Conservation (phyloP, 2,888 invertebrate genomes). For the Chloroclystis v-ata region DNA sequence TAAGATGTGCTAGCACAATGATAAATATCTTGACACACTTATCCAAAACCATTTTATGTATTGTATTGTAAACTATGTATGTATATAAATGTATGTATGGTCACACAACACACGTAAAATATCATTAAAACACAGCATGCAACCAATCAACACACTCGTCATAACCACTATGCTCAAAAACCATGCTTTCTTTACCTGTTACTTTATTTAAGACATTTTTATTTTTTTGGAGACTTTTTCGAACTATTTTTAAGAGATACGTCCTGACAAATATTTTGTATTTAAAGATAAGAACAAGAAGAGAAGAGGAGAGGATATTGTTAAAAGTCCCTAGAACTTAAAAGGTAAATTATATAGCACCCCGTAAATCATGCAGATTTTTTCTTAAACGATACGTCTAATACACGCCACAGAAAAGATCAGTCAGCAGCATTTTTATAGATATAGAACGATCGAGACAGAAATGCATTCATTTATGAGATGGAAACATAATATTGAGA, state of each 20-base stretch:
- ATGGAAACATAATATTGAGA: slow-evolving; percentile 5
- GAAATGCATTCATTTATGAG: not conserved
- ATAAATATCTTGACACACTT: slow-evolving; percentile 16
- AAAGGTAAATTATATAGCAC: no score
- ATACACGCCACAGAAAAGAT: not conserved
- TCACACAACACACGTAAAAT: slow-evolving; percentile 16
- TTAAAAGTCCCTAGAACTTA: no score
- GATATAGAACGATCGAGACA: not conserved
- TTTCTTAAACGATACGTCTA: no score
- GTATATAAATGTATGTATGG: slow-evolving; percentile 12
- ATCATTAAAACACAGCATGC: slow-evolving; percentile 34
- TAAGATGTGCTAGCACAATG: not conserved
- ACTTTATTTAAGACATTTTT: no score
- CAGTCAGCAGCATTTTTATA: slow-evolving; percentile 7
- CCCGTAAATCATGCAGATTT: not conserved
- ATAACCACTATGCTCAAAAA: slow-evolving; percentile 15
- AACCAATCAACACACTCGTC: slow-evolving; percentile 30
- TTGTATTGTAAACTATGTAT: slow-evolving; percentile 19
- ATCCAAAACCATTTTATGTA: slow-evolving; percentile 17
- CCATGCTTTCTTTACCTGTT: slow-evolving; percentile 26
- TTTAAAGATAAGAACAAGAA: no score
- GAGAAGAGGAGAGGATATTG: no score
- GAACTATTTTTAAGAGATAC: no score
- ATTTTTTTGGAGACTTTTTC: no score
- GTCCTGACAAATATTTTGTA: no score